Base-by-base conservation (phyloP, 2,113 vertebrate species). In the Vidua chalybeata region DNA sequence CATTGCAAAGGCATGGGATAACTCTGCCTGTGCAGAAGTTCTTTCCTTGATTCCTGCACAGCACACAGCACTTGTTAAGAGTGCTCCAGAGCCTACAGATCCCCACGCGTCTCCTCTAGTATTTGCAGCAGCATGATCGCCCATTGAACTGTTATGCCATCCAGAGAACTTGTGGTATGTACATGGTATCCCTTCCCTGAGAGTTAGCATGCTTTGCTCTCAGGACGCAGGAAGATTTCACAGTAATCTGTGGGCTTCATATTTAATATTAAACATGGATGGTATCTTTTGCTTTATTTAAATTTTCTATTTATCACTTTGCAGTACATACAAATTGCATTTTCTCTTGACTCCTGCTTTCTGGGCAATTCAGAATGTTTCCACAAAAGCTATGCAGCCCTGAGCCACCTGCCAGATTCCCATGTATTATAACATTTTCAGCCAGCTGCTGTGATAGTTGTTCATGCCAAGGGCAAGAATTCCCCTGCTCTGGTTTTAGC, bases 361-460 rank as follows among this genome's bases (percentile, higher is more conserved):
- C 88, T 75, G 64, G 64, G 39, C 69, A 84, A 67, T 35, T 16
- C 15, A 61, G 73, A 78, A 49, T 74, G 67, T 86, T 94, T 96
- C 68, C 68, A 85, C 52, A 71, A 86, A 89, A 89, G 35, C 68
- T 94, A 67, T 90, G 83, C 91, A 68, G 56, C 61, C 69, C 35
- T 59, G 48, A 93, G 66, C 94, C 96, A 97, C 92, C 90, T 96
- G 96, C 94, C 76, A 96, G 76, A 94, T 93, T 95, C 94, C 80
- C 86, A 89, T n/a, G 56, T 55, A 86, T 81, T 59, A 90, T 31
- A 88, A 27, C 69, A 84, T 91, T 96, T 91, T 96, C 22, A 1
- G 79, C 93, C 94, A 96, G 90, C 94, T 96, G 94, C 79, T 94
- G 68, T 49, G 71, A 48, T 93, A 87, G 92, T 63, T 92, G 56